A percentile compares a stretch with the other conserved stretches of the same genome.
phyloP scores from a whole-genome alignment of 2,113 vertebrate genomes.

The Rhynchomys soricoides region DNA sequence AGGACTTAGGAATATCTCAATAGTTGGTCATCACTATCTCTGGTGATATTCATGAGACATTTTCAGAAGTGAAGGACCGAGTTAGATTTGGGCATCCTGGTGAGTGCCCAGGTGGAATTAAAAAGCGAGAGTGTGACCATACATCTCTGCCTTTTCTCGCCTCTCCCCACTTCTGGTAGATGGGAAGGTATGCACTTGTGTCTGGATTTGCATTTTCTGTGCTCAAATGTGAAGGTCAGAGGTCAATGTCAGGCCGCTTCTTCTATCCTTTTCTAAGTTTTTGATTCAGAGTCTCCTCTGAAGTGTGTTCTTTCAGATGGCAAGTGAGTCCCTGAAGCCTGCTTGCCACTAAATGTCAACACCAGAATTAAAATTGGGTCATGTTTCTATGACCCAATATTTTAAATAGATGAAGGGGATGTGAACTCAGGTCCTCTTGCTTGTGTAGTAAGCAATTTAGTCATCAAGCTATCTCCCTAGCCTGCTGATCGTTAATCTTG shows the following conservation, averaged over 20 bases:
- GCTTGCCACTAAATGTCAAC: no score
- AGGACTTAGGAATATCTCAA: neutral
- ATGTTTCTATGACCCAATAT: neutral
- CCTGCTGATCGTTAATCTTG: neutral
- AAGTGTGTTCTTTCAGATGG: neutral
- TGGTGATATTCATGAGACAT: neutral
- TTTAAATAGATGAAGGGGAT: neutral
- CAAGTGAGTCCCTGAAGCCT: neutral
- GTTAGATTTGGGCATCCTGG: neutral
- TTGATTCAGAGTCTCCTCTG: neutral
- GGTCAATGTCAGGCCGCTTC: neutral
- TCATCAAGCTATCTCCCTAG: neutral
- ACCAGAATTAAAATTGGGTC: neutral
- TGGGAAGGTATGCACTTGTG: neutral
- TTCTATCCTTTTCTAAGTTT: neutral
- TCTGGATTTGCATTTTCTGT: neutral
- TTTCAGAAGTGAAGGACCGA: neutral
- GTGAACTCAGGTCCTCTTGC: no score
- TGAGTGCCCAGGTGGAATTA: neutral
- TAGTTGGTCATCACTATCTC: neutral
- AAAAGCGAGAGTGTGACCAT: neutral
- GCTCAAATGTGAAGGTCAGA: neutral
- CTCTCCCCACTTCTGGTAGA: neutral
- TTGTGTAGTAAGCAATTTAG: neutral
- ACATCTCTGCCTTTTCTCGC: neutral